Base-by-base conservation (phyloP, 2,797 vertebrate genomes). In the Delichon dasypus region DNA sequence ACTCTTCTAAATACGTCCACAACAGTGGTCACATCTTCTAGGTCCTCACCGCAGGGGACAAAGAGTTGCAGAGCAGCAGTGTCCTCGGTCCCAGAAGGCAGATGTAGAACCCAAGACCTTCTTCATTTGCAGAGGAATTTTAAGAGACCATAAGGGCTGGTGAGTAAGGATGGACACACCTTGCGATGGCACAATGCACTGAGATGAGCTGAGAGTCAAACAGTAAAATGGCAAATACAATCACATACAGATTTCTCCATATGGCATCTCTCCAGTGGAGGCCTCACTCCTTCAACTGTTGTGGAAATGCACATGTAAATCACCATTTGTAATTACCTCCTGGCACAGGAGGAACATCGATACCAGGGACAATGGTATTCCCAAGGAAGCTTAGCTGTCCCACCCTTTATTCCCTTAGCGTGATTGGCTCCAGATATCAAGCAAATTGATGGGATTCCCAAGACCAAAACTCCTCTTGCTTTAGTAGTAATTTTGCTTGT, bases 391-490 rank as follows among this genome's bases (percentile, higher is more conserved):
- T 71, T 65, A 81, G 13, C 30, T 85, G 8, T 66, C 23, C 47
- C n/a, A 71, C 4, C 1, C 12, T 83, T 80, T 88, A 50, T 65
- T 82, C 36, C 29, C 7, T 70, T 38, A 61, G 27, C 29, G 47
- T 42, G 51, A n/a, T 30, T 62, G 26, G 9, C 26, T 23, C 32
- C 70, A 25, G 5, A 17, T n/a, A 57, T 58, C 44, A 30, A 5
- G 27, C 58, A 82, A 62, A 42, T 13, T 1, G 1, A n/a, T 3
- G 5, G 9, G 44, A 53, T 81, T 92, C 81, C 89, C 83, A 89
- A 86, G 87, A 95, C 55, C 79, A 95, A 95, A 97, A 86, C 8
- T 88, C 17, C 85, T 92, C 77, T 94, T 95, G 45, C 70, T 95
- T 34, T 29, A 77, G 64, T 21, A 79, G 42, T 75, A 60, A 74